Evolutionary conservation across 30 jellyfish, hydroid and myxozoan genomes (phyloP), one percentile per base, ranked within the genome.

Genomic region (Hydractinia echinata): DNA sequence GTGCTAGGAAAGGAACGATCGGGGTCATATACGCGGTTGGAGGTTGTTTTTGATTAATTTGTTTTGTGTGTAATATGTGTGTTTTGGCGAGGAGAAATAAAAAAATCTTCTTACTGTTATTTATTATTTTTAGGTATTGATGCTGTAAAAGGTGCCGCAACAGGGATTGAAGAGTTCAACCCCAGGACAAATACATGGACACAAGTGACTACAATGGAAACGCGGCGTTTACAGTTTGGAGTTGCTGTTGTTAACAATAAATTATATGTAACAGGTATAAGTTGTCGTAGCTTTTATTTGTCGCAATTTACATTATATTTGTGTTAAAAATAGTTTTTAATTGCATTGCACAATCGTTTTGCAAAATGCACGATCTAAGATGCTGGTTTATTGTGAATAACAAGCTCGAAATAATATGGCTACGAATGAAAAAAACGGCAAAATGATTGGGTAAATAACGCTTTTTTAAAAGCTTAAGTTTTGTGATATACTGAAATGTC

Each of bases 1-100:
- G 81, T 64, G 95, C 97, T 9, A 82, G 97, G 50, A 90, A 90
- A 76, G 97, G 97, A 16, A 90, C 97, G 5, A 92, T 90, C 76
- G 97, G 97, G 67, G 95, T 85, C 5, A 51, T 90, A 39, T 90
- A 90, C 82, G 97, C 97, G 4, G 85, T 90, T 81, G 97, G 97
- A 68, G 97, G 97, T 90, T 55, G 50, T 81, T 50, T 21, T 54
- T 30, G 44, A 30, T 30, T 30, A 30, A 2, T 30, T 30, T 30
- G 44, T 30, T 30, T 30, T 30, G 44, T 30, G 44, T 30, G 44
- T 30, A 30, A 30, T 30, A 30, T 30, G 2, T 30, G 44, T 30
- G 44, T 30, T 30, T 30, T 0, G 44, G 44, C 44, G 44, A 30
- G 44, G 44, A 30, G 44, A 30, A 30, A 30, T 30, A 30, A 30